A percentile compares a stretch with the other conserved stretches of the same genome.
These are phyloP conservation scores for Pipistrellus pygmaeus DNA, from an alignment of 2,797 vertebrate species.

Conservation along the genomic window DNA sequence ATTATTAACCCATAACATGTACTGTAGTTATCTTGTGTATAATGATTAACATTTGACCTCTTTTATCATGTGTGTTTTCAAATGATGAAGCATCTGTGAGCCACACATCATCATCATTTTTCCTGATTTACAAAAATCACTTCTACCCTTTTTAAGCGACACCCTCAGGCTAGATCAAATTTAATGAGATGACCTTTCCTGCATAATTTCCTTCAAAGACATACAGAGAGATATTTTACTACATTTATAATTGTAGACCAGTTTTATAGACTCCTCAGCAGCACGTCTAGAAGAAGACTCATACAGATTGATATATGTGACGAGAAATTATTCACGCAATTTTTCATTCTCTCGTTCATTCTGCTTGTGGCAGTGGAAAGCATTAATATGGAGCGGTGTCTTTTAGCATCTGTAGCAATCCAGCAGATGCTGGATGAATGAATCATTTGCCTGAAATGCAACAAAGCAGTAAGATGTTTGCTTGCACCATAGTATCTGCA, in stretches of 20 bases:
- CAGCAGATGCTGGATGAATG: background rate
- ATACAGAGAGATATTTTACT: constrained; percentile 46
- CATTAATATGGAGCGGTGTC: background rate
- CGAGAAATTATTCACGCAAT: constrained; percentile 43
- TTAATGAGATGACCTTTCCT: constrained; percentile 72
- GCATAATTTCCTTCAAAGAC: constrained; percentile 53
- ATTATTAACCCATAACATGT: background rate
- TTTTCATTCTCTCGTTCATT: constrained; percentile 18
- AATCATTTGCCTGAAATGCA: background rate
- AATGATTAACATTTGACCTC: constrained; percentile 67
- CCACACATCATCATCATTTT: constrained; percentile 45
- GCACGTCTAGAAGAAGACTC: constrained; percentile 56
- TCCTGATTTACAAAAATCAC: constrained; percentile 58
- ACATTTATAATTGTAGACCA: constrained; percentile 60
- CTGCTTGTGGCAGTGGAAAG: background rate
- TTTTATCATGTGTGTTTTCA: constrained; percentile 38
- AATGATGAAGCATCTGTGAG: constrained; percentile 50
- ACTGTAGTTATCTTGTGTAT: background rate
- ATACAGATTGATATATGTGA: constrained; percentile 1
- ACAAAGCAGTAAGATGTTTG: background rate
- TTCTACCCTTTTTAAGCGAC: constrained; percentile 55
- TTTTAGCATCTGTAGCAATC: background rate
- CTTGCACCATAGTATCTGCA: background rate
- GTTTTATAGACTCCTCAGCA: constrained; percentile 63
- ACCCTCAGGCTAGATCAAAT: constrained; percentile 51